A percentile compares a stretch with the other conserved stretches of the same genome.
phyloP scores from a whole-genome alignment of 2,113 vertebrate genomes.

The Laticauda colubrina region DNA sequence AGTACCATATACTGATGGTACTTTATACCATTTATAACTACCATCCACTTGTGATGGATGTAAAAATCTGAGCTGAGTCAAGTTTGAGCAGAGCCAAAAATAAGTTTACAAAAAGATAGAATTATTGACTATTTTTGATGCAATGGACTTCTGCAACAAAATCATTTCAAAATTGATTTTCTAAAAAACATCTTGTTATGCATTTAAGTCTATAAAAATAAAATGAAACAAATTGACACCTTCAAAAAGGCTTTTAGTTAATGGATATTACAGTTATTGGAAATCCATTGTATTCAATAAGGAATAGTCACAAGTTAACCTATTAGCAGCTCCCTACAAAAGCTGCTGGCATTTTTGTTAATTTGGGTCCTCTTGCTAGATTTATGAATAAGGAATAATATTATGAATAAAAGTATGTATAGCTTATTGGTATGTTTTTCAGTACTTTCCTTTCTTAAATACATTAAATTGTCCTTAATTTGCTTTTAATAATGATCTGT shows the following conservation, averaged over 20 bases:
- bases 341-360: neutral
- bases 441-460: neutral
- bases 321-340: neutral
- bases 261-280: neutral
- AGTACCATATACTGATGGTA: neutral
- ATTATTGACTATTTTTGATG: neutral
- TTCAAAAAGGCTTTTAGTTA: neutral
- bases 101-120: neutral
- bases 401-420: neutral
- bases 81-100: neutral
- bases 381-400: neutral
- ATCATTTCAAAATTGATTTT: neutral
- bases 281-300: conserved; percentile 6
- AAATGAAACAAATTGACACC: neutral
- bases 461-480: neutral
- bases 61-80: neutral
- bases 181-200: neutral
- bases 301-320: neutral
- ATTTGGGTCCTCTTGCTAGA: neutral
- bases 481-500: neutral
- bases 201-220: conserved; percentile 7
- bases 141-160: neutral
- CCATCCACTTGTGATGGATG: neutral
- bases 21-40: neutral
- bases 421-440: neutral